These are phyloP conservation scores for Nezara viridula DNA, from an alignment of 2,888 invertebrate genomes.

Conservation along the genomic window DNA sequence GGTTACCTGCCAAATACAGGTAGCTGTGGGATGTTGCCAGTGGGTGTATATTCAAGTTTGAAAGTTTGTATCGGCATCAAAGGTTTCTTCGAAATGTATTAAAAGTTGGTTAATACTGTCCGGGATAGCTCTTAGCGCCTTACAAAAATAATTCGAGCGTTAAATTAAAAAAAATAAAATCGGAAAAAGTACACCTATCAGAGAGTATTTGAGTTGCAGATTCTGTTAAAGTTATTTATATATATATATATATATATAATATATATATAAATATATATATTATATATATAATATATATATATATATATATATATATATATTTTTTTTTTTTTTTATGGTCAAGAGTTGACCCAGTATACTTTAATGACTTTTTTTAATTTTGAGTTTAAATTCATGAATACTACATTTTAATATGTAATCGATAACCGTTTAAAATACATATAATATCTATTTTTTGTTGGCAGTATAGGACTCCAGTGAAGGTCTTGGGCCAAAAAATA, in stretches of 20 bases:
- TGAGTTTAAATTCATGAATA: too few species aligned
- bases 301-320: too few species aligned
- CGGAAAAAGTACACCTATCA: too few species aligned
- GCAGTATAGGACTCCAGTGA: too few species aligned
- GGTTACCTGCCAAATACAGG: background rate
- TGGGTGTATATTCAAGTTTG: background rate
- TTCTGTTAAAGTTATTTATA: background rate
- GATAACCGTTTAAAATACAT: too few species aligned
- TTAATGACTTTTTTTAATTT: too few species aligned
- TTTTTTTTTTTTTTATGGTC: background rate
- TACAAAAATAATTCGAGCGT: background rate
- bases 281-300: too few species aligned
- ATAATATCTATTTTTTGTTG: too few species aligned
- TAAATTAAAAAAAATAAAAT: background rate
- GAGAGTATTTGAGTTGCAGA: background rate
- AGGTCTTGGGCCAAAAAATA: too few species aligned
- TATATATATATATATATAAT: too few species aligned
- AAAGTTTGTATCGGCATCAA: background rate
- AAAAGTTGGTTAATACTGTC: background rate
- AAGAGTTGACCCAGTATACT: background rate
- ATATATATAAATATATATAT: too few species aligned
- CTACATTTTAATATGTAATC: too few species aligned
- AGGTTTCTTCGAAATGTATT: background rate
- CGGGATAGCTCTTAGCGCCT: background rate
- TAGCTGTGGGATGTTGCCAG: background rate